phyloP scores from a whole-genome alignment of 2,888 invertebrate genomes.

The Sepiola atlantica region DNA sequence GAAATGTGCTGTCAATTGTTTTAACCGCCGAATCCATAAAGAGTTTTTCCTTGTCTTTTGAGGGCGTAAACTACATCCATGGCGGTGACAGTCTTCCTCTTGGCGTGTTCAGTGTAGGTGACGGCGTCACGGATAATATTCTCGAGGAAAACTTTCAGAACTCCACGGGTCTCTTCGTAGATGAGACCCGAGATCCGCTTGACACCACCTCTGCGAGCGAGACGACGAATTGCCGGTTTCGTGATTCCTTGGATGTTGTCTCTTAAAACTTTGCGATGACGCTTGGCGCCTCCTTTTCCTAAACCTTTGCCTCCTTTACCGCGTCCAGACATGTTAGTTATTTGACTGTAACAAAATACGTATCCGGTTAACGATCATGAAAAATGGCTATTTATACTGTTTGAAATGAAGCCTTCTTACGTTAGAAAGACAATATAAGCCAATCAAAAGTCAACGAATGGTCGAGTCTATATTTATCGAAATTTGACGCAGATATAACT shows the following conservation, averaged over 20 bases:
- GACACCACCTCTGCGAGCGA: constrained; percentile 82
- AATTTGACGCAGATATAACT: too few relatives aligned
- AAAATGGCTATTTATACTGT: too few relatives aligned
- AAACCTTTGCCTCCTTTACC: constrained; percentile 77
- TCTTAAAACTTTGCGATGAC: too few relatives aligned
- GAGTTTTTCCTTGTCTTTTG: constrained; percentile 36
- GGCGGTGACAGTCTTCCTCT: constrained; percentile 89
- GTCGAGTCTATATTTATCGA: too few relatives aligned
- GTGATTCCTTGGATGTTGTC: constrained; percentile 80
- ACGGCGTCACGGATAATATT: constrained; percentile 86
- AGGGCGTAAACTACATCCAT: constrained; percentile 89
- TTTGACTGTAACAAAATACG: too few relatives aligned
- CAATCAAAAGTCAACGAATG: too few relatives aligned
- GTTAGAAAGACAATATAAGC: too few relatives aligned
- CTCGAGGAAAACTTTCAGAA: constrained; percentile 86
- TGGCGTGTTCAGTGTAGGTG: constrained; percentile 90
- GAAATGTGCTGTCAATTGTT: too few relatives aligned
- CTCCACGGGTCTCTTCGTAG: constrained; percentile 86
- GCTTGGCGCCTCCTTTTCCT: too few relatives aligned
- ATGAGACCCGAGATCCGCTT: constrained; percentile 83
- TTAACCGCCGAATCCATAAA: constrained; percentile 40
- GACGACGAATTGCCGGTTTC: constrained; percentile 84
- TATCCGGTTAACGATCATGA: too few relatives aligned
- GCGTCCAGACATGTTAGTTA: constrained; percentile 82
- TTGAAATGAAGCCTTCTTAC: too few relatives aligned